These are phyloP conservation scores for Agrypnus murinus DNA, from an alignment of 2,888 invertebrate species.

Conservation along the genomic window DNA sequence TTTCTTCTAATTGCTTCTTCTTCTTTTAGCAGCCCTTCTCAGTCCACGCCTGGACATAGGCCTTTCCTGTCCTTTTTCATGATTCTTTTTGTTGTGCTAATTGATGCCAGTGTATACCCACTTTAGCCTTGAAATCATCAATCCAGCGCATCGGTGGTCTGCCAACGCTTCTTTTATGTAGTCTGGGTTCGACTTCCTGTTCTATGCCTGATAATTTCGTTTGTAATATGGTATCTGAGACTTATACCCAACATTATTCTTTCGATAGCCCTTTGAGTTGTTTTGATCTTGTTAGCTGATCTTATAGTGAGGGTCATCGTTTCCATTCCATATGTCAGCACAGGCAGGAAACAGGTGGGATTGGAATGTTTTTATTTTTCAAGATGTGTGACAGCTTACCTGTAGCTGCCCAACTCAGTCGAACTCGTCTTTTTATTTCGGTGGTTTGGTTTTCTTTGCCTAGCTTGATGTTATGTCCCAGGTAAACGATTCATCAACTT, in stretches of 20 bases:
- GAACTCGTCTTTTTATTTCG: background rate
- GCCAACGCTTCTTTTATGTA: no score
- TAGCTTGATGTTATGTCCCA: background rate
- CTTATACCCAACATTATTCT: no score
- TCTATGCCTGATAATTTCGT: background rate
- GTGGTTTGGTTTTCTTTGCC: background rate
- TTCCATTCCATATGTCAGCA: background rate
- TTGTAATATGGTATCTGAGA: background rate
- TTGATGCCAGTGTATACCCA: no score
- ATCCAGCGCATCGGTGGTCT: no score
- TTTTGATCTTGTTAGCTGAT: background rate
- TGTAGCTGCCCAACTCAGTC: background rate
- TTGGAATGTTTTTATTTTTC: conserved; percentile 4
- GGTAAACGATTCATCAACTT: conserved; percentile 5
- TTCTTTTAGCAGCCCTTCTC: no score
- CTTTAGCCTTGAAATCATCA: no score
- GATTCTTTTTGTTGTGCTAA: no score
- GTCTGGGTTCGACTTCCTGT: no score
- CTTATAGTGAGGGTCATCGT: conserved; percentile 1
- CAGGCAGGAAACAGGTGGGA: background rate
- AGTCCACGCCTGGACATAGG: no score
- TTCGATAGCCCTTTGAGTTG: background rate
- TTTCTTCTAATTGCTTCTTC: no score
- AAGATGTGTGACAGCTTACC: background rate
- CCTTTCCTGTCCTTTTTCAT: no score